Evolutionary conservation across 2,797 vertebrate genomes (phyloP).

Genomic region (Smutsia gigantea): DNA sequence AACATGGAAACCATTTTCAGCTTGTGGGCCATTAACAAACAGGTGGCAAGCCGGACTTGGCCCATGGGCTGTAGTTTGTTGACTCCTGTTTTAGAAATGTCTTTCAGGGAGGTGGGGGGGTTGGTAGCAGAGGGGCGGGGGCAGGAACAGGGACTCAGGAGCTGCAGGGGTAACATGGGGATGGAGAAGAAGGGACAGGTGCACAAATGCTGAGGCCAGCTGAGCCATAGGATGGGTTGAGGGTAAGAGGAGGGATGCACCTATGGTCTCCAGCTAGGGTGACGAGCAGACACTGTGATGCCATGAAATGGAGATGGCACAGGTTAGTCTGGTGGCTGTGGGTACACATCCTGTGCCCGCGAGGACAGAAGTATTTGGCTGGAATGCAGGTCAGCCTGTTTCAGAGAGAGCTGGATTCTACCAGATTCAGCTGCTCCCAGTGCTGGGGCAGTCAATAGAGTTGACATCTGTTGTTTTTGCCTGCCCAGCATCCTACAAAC

Average conservation of each 20-base stretch:
- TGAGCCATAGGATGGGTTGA: neutral
- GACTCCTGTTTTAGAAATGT: neutral
- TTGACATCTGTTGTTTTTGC: neutral
- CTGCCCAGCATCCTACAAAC: neutral
- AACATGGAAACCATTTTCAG: neutral
- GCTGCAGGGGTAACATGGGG: neutral
- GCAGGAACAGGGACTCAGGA: neutral
- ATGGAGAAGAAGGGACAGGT: neutral
- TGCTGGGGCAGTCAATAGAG: accelerated
- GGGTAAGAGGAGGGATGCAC: accelerated
- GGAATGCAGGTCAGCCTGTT: no score
- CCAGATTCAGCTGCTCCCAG: accelerated
- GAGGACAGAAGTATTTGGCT: neutral
- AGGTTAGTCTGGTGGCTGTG: neutral
- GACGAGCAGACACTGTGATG: neutral
- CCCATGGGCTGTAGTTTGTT: accelerated
- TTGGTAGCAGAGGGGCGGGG: no score
- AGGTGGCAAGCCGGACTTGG: neutral
- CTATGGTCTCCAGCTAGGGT: neutral
- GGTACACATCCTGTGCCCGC: neutral
- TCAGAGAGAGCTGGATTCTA: neutral
- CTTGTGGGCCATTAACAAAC: accelerated
- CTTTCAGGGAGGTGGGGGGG: neutral
- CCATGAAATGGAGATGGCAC: neutral
- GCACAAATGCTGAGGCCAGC: accelerated